Conservation (phyloP, 2,888 invertebrate genomes). For the Crocallis elinguaria region DNA sequence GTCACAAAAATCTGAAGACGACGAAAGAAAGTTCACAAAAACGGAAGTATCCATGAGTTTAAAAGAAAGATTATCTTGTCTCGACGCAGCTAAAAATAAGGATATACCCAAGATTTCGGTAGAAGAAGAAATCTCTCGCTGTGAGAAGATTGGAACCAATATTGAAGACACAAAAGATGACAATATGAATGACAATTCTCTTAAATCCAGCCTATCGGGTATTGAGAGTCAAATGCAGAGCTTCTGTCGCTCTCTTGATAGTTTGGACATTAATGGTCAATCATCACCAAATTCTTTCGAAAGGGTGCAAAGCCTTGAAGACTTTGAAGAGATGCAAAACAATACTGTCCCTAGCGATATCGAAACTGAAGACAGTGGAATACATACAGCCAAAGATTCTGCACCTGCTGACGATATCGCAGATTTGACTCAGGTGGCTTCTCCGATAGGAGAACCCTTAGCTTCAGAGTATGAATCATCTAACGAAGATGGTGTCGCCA, state of each 20-base stretch:
- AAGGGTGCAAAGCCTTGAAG: slow-evolving; percentile 87
- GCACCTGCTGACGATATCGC: slow-evolving; percentile 90
- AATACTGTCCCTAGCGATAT: slow-evolving; percentile 85
- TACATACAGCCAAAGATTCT: slow-evolving; percentile 91
- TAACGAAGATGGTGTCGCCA: slow-evolving; percentile 67
- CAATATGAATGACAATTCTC: slow-evolving; percentile 56
- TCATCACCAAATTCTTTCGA: slow-evolving; percentile 84
- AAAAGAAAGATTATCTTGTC: slow-evolving; percentile 80
- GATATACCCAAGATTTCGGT: slow-evolving; percentile 77
- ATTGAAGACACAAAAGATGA: slow-evolving; percentile 58
- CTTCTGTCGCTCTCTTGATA: slow-evolving; percentile 87
- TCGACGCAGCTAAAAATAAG: slow-evolving; percentile 81
- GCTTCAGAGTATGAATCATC: slow-evolving; percentile 78
- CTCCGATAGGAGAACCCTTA: slow-evolving; percentile 76
- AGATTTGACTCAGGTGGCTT: slow-evolving; percentile 82
- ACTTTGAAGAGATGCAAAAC: slow-evolving; percentile 86
- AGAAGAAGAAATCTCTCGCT: slow-evolving; percentile 61
- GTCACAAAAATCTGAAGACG: slow-evolving; percentile 77
- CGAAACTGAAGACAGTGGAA: slow-evolving; percentile 91
- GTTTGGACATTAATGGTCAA: slow-evolving; percentile 85
- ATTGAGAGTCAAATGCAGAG: slow-evolving; percentile 85
- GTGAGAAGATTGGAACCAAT: slow-evolving; percentile 58
- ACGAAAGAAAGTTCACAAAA: slow-evolving; percentile 60
- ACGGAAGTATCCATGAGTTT: slow-evolving; percentile 79
- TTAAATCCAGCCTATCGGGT: slow-evolving; percentile 71